Percentiles rank a stretch among this genome's conserved stretches.
These are phyloP conservation scores for Melanerpes formicivorus DNA, from an alignment of 2,113 vertebrate genomes.

Conservation along the genomic window DNA sequence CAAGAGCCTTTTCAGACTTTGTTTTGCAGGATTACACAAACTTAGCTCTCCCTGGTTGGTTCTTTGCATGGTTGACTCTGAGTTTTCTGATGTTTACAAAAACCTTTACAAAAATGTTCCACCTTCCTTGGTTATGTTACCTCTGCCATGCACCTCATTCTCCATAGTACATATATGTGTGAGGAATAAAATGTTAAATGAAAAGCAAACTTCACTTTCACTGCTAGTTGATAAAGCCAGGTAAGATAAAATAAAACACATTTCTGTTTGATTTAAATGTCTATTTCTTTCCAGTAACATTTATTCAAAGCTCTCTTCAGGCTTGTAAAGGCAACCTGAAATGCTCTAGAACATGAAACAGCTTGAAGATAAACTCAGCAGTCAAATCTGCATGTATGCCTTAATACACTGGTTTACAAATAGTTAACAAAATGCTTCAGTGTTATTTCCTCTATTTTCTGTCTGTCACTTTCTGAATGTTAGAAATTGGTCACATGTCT, in stretches of 20 bases:
- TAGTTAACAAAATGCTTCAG: not conserved
- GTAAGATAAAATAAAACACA: slow-evolving; percentile 26
- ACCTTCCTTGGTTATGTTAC: not conserved
- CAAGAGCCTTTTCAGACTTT: slow-evolving; percentile 23
- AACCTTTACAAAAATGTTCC: slow-evolving; percentile 20
- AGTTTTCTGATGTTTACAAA: not conserved
- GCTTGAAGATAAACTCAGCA: not conserved
- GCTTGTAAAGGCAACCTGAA: not conserved
- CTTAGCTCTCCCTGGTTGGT: not conserved
- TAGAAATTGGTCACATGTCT: not conserved
- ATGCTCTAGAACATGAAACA: not conserved
- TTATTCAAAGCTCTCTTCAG: not conserved
- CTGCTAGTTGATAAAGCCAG: slow-evolving; percentile 18
- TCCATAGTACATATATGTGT: not conserved
- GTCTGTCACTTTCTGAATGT: not conserved
- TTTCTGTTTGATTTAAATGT: not conserved
- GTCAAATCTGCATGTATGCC: not conserved
- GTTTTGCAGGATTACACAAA: slow-evolving; percentile 17
- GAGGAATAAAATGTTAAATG: slow-evolving; percentile 5
- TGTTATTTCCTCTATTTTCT: not conserved
- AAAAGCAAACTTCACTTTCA: slow-evolving; percentile 24
- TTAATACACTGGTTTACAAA: not conserved
- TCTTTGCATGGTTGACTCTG: not conserved
- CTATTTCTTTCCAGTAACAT: not conserved
- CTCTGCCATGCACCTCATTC: not conserved